Percentiles rank a stretch among this genome's conserved stretches.
These are phyloP conservation scores for Seriola quinqueradiata DNA, from an alignment of 2,113 vertebrate species.

Conservation along the genomic window DNA sequence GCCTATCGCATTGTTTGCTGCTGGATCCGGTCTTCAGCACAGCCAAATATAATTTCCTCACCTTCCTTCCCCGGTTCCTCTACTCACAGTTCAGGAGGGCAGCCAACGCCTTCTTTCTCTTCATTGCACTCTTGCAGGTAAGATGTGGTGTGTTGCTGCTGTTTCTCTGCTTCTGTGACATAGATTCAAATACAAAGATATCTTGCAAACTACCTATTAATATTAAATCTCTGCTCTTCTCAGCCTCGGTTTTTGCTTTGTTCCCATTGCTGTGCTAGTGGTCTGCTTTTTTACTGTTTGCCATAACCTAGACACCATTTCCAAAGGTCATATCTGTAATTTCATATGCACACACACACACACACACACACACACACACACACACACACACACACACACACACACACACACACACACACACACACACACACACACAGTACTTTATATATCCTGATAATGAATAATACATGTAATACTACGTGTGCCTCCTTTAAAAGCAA, in stretches of 20 bases:
- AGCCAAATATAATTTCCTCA: conserved; percentile 98
- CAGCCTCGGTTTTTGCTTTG: neutral
- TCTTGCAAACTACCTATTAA: neutral
- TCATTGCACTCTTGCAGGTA: conserved; percentile 99
- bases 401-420: conserved; percentile 1
- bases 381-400: neutral
- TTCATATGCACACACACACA: conserved; percentile 38
- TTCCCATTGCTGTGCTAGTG: neutral
- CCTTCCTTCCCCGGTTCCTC: conserved; percentile 98
- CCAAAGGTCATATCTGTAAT: conserved; percentile 63
- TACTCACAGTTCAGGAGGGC: conserved; percentile 99
- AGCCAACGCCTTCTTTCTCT: conserved; percentile 98
- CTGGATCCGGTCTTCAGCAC: conserved; percentile 87
- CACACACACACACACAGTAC: conserved; percentile 2
- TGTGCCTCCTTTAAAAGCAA: conserved; percentile 43
- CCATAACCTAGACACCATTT: conserved; percentile 40
- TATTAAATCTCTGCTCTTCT: neutral
- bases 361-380: conserved; percentile 9
- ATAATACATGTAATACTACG: conserved; percentile 70
- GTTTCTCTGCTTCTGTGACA: neutral
- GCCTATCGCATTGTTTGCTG: neutral
- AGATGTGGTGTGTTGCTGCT: conserved; percentile 52
- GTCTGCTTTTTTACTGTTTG: conserved; percentile 19
- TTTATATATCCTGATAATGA: conserved; percentile 61
- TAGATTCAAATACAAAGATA: neutral